Evolutionary conservation across 2,113 vertebrate species (phyloP).

Genomic region (Charina bottae): DNA sequence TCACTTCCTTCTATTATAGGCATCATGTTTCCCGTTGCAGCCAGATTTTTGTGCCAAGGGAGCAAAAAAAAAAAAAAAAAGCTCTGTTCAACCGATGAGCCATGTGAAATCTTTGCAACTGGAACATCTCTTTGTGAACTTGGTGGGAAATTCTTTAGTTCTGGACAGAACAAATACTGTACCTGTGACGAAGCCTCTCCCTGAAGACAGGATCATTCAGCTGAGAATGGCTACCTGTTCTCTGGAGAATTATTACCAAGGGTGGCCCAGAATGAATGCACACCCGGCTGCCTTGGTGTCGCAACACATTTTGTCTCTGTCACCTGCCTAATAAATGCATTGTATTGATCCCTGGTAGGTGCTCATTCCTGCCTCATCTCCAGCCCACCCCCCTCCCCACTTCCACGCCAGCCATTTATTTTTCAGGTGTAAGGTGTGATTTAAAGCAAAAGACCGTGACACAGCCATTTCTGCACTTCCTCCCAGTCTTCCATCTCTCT

Average conservation of each 20-base stretch:
- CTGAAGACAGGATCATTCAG: constrained; percentile 55
- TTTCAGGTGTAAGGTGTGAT: background rate
- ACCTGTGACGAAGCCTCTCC: constrained; percentile 48
- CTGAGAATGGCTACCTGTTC: constrained; percentile 60
- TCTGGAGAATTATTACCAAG: constrained; percentile 65
- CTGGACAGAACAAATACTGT: constrained; percentile 62
- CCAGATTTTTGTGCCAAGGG: background rate
- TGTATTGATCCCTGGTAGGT: constrained; percentile 56
- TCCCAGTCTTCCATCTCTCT: background rate
- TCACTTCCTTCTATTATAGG: background rate
- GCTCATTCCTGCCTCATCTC: background rate
- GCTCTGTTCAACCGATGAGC: constrained; percentile 52
- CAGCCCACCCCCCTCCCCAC: background rate
- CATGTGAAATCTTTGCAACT: constrained; percentile 54
- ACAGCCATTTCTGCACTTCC: background rate
- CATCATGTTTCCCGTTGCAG: background rate
- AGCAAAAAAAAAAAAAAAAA: constrained; percentile 19
- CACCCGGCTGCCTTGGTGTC: background rate
- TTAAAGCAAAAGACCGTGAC: constrained; percentile 38
- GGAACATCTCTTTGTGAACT: constrained; percentile 71
- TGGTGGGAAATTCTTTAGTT: constrained; percentile 57
- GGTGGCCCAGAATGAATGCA: constrained; percentile 46
- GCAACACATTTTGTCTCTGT: constrained; percentile 59
- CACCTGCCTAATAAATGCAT: constrained; percentile 59
- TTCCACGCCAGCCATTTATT: constrained; percentile 18